These are phyloP conservation scores for Vidua macroura DNA, from an alignment of 2,113 vertebrate genomes.

Conservation along the genomic window DNA sequence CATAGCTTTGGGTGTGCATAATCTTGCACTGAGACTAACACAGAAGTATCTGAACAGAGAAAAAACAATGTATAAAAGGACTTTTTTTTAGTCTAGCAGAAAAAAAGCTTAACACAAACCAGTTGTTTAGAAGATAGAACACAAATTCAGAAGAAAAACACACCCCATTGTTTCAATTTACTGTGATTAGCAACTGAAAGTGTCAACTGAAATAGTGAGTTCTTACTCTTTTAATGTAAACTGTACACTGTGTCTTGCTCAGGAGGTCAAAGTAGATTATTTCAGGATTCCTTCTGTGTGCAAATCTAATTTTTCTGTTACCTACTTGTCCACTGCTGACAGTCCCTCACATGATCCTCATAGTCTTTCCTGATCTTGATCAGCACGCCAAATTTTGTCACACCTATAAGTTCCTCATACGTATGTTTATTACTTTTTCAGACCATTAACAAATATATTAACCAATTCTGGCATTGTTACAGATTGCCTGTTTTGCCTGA, in stretches of 20 bases:
- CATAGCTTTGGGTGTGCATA: neutral
- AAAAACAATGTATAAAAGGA: neutral
- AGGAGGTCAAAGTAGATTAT: neutral
- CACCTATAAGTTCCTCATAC: neutral
- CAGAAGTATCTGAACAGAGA: neutral
- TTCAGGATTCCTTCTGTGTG: neutral
- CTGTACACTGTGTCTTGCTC: neutral
- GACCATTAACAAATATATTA: neutral
- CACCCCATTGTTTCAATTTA: neutral
- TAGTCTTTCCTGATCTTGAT: neutral
- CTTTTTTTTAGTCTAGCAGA: neutral
- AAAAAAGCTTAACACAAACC: neutral
- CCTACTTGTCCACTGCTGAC: neutral
- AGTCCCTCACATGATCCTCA: neutral
- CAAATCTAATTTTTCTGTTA: neutral
- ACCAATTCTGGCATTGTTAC: neutral
- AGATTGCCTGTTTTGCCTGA: neutral
- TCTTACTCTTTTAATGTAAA: neutral
- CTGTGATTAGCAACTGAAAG: neutral
- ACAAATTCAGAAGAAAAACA: constrained; percentile 7
- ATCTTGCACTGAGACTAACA: neutral
- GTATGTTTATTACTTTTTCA: neutral
- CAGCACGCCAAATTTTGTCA: neutral
- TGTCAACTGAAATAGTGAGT: neutral
- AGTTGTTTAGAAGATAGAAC: neutral